phyloP scores from a whole-genome alignment of 2,888 invertebrate genomes.

The Chalcosyrphus nemorum region DNA sequence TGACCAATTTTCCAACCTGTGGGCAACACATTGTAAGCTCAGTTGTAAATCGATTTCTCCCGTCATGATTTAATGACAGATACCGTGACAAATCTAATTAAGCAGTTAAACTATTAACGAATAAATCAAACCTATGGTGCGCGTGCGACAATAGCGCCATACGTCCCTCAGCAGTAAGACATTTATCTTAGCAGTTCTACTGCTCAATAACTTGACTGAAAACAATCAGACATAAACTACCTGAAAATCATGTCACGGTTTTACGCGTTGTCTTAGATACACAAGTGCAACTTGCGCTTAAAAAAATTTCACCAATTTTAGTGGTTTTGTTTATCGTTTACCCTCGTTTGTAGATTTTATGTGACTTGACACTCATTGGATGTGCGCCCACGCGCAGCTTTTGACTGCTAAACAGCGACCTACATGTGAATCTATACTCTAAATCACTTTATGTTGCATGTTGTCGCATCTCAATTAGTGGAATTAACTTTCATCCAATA shows the following conservation, averaged over 20 bases:
- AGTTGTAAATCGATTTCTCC: neutral
- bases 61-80: neutral
- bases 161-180: slow-evolving; percentile 8
- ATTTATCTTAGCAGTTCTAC: slow-evolving; percentile 12
- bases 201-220: slow-evolving; percentile 19
- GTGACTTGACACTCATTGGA: neutral
- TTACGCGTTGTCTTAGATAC: neutral
- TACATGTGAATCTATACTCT: slow-evolving; percentile 1
- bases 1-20: too few relatives aligned
- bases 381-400: slow-evolving; percentile 17
- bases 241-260: slow-evolving; percentile 42
- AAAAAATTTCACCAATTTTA: slow-evolving; percentile 35
- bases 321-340: neutral
- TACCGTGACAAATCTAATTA: slow-evolving; percentile 52
- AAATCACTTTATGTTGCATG: neutral
- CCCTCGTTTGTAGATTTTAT: neutral
- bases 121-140: slow-evolving; percentile 52
- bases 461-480: slow-evolving; percentile 32
- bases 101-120: slow-evolving; percentile 39
- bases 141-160: slow-evolving; percentile 6
- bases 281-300: neutral
- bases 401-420: neutral
- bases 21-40: too few relatives aligned
- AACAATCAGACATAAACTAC: slow-evolving; percentile 30
- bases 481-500: slow-evolving; percentile 13